Evolutionary conservation across 1,140 invertebrate species (phyloP).

Genomic region (Temnothorax nylanderi): DNA sequence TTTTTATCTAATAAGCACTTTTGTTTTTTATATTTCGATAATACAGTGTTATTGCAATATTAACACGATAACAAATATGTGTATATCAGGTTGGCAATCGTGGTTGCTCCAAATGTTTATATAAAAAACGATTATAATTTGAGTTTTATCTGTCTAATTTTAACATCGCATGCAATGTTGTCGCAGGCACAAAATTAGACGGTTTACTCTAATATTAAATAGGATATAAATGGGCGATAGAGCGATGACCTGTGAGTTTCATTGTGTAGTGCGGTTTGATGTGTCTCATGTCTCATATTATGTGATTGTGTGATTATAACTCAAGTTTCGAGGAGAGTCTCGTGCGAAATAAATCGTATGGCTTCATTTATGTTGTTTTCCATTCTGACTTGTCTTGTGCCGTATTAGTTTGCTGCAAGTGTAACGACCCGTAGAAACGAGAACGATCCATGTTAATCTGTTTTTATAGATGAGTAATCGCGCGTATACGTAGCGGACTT

Average conservation of each 20-base stretch:
- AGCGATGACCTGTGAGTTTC: not conserved
- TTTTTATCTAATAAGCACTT: constrained; percentile 3
- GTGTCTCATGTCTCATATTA: not conserved
- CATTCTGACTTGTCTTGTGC: constrained; percentile 3
- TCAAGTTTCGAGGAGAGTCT: constrained; percentile 11
- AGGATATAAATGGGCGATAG: not conserved
- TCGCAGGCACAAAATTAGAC: not conserved
- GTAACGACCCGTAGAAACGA: constrained; percentile 7
- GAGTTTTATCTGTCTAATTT: constrained; percentile 6
- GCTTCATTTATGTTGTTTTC: constrained; percentile 21
- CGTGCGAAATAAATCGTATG: constrained; percentile 40
- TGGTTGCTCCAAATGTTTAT: not conserved
- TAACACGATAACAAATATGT: not conserved
- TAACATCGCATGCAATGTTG: constrained; percentile 8
- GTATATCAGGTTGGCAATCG: not conserved
- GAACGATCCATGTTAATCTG: constrained; percentile 12
- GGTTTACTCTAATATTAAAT: not conserved
- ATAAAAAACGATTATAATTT: not conserved
- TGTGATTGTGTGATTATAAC: constrained; percentile 8
- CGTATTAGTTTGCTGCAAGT: not conserved
- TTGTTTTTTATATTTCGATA: not conserved
- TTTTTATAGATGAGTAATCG: not conserved
- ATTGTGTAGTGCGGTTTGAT: not conserved
- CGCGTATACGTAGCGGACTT: too few species aligned
- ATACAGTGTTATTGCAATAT: not conserved